Evolutionary conservation across 2,797 vertebrate species (phyloP).

Genomic region (Falco concolor): DNA sequence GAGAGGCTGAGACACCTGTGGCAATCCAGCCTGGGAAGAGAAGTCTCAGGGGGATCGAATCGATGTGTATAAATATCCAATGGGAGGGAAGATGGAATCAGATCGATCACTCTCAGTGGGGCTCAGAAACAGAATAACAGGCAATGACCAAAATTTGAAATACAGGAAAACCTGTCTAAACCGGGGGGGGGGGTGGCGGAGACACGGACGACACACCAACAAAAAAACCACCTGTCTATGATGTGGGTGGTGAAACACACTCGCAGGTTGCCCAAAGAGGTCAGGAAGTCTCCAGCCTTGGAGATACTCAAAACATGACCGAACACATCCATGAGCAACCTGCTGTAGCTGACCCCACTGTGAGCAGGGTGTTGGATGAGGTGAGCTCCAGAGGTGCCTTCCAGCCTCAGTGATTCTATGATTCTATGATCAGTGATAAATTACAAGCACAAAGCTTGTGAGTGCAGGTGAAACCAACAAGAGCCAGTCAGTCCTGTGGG

Average conservation of each 20-base stretch:
- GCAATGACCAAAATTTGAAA: background rate
- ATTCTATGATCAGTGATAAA: background rate
- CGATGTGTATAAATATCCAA: background rate
- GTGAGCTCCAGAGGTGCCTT: background rate
- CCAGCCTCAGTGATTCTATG: background rate
- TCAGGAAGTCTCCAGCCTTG: background rate
- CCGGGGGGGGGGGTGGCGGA: too few species aligned
- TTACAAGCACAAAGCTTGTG: background rate
- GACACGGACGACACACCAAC: too few species aligned
- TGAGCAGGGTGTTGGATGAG: background rate
- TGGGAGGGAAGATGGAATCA: background rate
- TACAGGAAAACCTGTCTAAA: background rate
- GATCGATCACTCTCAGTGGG: background rate
- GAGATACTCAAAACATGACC: background rate
- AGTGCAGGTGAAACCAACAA: background rate
- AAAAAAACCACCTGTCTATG: background rate
- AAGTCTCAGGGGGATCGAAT: background rate
- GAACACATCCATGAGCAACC: background rate
- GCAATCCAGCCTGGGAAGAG: background rate
- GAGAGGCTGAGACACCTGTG: background rate
- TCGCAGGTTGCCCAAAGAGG: background rate
- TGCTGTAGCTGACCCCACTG: background rate
- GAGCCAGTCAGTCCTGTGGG: background rate
- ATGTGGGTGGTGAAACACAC: background rate
- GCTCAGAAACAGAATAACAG: background rate